Conservation (phyloP, 2,888 invertebrate species). For the Amblyjoppa proteus region DNA sequence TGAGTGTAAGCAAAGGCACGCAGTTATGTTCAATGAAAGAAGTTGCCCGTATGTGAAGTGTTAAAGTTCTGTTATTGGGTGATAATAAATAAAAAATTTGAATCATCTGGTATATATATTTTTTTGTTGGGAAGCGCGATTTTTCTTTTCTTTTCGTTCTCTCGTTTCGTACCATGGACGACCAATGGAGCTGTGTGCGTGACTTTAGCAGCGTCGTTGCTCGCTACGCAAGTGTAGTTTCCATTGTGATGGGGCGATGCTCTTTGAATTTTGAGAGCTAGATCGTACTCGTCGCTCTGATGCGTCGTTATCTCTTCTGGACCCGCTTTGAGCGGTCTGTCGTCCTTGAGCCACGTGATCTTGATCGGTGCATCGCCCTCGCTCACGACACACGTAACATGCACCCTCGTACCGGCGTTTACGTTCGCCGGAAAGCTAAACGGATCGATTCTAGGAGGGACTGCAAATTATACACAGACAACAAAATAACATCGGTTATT, state of each 20-base stretch:
- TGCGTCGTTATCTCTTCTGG: slow-evolving; percentile 78
- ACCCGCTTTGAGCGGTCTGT: slow-evolving; percentile 84
- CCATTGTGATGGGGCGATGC: slow-evolving; percentile 86
- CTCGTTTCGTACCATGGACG: slow-evolving; percentile 84
- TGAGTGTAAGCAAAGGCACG: neutral
- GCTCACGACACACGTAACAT: slow-evolving; percentile 86
- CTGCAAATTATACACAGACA: slow-evolving; percentile 82
- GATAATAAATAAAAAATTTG: neutral
- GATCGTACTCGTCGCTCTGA: slow-evolving; percentile 82
- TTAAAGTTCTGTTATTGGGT: neutral
- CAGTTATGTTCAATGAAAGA: neutral
- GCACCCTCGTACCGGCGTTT: slow-evolving; percentile 85
- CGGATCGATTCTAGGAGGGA: slow-evolving; percentile 86
- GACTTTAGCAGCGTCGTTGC: slow-evolving; percentile 85
- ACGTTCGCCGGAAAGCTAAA: slow-evolving; percentile 85
- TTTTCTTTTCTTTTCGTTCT: neutral
- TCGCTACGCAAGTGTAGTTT: slow-evolving; percentile 86
- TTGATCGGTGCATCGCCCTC: slow-evolving; percentile 87
- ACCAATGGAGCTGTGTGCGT: slow-evolving; percentile 85
- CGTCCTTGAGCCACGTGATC: slow-evolving; percentile 87
- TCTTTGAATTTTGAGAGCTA: slow-evolving; percentile 85
- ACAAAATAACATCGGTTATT: slow-evolving; percentile 72
- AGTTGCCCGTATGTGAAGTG: neutral
- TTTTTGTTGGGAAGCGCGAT: neutral
- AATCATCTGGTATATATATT: neutral